These are phyloP conservation scores for Drosophila busckii DNA, from an alignment of 1,140 invertebrate species.

Conservation along the genomic window DNA sequence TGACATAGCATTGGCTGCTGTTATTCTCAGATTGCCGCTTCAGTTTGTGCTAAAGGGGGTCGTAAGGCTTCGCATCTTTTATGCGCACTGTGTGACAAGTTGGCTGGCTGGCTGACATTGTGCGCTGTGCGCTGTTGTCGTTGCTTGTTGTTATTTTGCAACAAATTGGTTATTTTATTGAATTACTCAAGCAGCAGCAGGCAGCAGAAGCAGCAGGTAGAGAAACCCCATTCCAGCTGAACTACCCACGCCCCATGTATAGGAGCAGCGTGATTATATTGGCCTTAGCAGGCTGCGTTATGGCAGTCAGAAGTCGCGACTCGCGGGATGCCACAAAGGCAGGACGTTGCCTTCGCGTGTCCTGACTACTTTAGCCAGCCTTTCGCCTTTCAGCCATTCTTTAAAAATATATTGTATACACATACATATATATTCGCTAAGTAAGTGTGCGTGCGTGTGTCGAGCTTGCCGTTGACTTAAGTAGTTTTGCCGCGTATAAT, in stretches of 20 bases:
- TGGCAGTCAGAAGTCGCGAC: conserved; percentile 17
- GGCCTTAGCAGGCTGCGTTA: conserved; percentile 49
- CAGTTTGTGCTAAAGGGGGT: no score
- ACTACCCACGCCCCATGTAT: conserved; percentile 16
- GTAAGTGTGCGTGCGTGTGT: no score
- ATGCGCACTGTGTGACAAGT: conserved; percentile 67
- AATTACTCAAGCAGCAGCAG: conserved; percentile 70
- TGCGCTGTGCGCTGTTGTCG: conserved; percentile 6
- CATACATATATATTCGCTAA: conserved; percentile 3
- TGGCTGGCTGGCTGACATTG: conserved; percentile 41
- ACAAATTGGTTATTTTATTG: conserved; percentile 77
- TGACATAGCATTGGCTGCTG: conserved; percentile 51
- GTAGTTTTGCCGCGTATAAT: conserved; percentile 72
- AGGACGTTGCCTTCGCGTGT: conserved; percentile 59
- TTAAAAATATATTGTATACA: not conserved
- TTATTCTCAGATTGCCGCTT: conserved; percentile 33
- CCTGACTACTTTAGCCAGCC: conserved; percentile 1
- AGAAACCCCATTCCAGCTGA: conserved; percentile 2
- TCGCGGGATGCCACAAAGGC: conserved; percentile 29
- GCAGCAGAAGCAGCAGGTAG: conserved; percentile 60
- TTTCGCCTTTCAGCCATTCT: not conserved
- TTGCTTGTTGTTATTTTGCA: conserved; percentile 60
- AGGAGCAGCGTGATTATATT: conserved; percentile 69
- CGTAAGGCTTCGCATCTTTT: no score
- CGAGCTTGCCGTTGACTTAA: conserved; percentile 45